Conservation (phyloP, 2,888 invertebrate genomes). For the Dicyrtoma fusca region DNA sequence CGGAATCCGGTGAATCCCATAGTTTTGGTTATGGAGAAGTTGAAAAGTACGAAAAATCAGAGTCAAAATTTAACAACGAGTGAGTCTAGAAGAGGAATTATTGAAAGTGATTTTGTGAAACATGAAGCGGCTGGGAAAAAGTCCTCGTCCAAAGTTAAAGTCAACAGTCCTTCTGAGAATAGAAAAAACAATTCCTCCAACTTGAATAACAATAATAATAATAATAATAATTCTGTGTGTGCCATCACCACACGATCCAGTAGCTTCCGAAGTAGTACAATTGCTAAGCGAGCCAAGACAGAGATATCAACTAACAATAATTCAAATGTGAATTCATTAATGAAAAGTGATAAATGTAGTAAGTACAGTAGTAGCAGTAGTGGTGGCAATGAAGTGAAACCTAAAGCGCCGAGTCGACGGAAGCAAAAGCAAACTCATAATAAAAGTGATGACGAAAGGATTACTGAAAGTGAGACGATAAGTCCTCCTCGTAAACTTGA, state of each 20-base stretch:
- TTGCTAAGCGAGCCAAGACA: constrained; percentile 30
- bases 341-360: constrained; percentile 25
- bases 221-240: background rate
- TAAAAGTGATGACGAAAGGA: background rate
- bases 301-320: background rate
- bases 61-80: constrained; percentile 6
- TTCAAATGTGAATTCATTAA: background rate
- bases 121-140: no score
- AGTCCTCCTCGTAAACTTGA: background rate
- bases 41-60: constrained; percentile 25
- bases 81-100: background rate
- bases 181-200: background rate
- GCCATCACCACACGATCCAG: background rate
- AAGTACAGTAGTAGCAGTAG: background rate
- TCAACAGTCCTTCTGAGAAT: no score
- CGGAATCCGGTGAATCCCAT: no score
- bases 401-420: background rate
- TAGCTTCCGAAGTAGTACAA: constrained; percentile 32
- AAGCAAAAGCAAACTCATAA: background rate
- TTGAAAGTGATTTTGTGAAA: no score
- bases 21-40: constrained; percentile 35
- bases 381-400: background rate
- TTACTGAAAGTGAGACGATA: background rate
- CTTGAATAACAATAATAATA: background rate
- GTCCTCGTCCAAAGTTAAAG: no score